phyloP scores from a whole-genome alignment of 2,797 vertebrate species.

The Spheniscus humboldti region DNA sequence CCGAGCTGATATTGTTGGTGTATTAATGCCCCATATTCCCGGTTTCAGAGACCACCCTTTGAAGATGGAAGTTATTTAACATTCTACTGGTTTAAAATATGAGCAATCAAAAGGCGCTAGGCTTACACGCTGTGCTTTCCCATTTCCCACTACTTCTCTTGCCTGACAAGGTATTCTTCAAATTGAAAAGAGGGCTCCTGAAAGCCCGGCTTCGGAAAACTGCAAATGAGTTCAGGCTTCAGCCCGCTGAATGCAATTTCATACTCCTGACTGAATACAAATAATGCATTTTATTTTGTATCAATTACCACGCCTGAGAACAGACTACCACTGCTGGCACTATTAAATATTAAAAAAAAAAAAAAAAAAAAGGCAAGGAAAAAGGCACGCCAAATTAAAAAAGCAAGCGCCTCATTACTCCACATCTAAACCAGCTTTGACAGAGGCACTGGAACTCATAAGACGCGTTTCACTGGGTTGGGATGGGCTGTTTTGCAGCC shows the following conservation, averaged over 20 bases:
- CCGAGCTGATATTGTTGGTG: background rate
- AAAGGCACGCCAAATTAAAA: constrained; percentile 50
- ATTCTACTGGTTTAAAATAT: constrained; percentile 46
- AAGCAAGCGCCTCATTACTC: constrained; percentile 49
- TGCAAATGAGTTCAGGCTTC: constrained; percentile 54
- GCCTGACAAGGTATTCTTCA: constrained; percentile 66
- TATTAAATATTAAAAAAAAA: background rate
- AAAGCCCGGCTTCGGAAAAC: constrained; percentile 31
- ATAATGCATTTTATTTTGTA: constrained; percentile 63
- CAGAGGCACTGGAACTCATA: constrained; percentile 8
- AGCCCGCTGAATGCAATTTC: constrained; percentile 44
- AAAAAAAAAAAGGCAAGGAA: background rate
- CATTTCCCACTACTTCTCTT: constrained; percentile 25
- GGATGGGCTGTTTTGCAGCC: constrained; percentile 47
- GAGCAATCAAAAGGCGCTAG: constrained; percentile 15
- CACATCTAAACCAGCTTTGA: constrained; percentile 40
- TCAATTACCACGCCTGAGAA: constrained; percentile 57
- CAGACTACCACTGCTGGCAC: background rate
- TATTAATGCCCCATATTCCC: background rate
- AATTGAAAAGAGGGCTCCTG: constrained; percentile 55
- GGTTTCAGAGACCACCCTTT: background rate
- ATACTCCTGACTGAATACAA: constrained; percentile 54
- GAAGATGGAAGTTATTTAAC: constrained; percentile 43
- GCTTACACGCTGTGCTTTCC: constrained; percentile 19
- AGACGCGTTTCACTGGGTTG: background rate